A percentile compares a stretch with the other conserved stretches of the same genome.
These are phyloP conservation scores for Automeris io DNA, from an alignment of 2,888 invertebrate species.

Conservation along the genomic window DNA sequence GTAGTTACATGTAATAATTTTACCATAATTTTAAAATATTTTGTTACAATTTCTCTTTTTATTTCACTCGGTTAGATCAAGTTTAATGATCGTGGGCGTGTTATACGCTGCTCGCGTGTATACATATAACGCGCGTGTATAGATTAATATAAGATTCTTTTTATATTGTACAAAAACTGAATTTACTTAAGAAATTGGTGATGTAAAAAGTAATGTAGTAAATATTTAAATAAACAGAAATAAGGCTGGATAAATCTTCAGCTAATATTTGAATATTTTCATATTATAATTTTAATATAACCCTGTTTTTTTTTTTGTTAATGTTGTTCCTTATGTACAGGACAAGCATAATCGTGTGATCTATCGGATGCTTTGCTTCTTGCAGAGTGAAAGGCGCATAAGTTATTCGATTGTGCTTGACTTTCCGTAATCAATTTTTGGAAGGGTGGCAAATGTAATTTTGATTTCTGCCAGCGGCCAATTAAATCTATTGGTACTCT, in stretches of 20 bases:
- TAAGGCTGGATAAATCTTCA: constrained; percentile 69
- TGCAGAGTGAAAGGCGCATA: constrained; percentile 5
- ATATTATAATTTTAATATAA: constrained; percentile 78
- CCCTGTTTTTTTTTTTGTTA: constrained; percentile 72
- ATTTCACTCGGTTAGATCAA: constrained; percentile 68
- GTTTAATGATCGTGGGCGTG: constrained; percentile 54
- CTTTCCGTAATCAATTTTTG: constrained; percentile 46
- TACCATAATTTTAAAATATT: constrained; percentile 72
- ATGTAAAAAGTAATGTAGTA: constrained; percentile 76
- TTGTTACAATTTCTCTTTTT: constrained; percentile 68
- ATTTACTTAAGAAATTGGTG: constrained; percentile 77
- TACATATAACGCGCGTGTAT: constrained; percentile 56
- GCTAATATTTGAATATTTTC: constrained; percentile 76
- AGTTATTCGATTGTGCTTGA: constrained; percentile 35
- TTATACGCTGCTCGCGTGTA: constrained; percentile 61
- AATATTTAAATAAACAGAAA: constrained; percentile 76
- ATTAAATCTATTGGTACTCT: constrained; percentile 74
- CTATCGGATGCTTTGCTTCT: constrained; percentile 1
- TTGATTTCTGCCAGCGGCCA: constrained; percentile 75
- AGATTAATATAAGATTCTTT: constrained; percentile 72
- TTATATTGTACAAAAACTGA: constrained; percentile 78
- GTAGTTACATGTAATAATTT: constrained; percentile 73
- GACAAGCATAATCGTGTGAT: constrained; percentile 38
- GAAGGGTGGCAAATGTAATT: constrained; percentile 66
- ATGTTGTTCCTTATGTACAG: constrained; percentile 70